phyloP scores from a whole-genome alignment of 2,888 invertebrate species.

The Eutolmus rufibarbis region DNA sequence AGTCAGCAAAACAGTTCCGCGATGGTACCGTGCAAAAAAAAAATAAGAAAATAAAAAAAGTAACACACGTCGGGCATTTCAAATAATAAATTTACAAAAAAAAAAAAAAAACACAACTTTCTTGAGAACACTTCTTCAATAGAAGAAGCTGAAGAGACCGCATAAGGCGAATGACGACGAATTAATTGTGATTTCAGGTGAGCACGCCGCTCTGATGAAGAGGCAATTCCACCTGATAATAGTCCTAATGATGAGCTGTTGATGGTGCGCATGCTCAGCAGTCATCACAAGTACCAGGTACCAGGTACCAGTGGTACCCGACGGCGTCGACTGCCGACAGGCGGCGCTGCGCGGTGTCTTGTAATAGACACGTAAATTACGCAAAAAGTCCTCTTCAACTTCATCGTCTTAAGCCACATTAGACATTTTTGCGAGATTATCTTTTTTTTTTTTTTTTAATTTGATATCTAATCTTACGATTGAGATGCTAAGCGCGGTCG shows the following conservation, averaged over 20 bases:
- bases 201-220: background rate
- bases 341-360: background rate
- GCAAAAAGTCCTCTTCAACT: background rate
- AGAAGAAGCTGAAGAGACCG: background rate
- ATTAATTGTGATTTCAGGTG: background rate
- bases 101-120: background rate
- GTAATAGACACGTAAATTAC: background rate
- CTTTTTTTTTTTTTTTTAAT: background rate
- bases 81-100: background rate
- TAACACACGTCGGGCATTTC: background rate
- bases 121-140: background rate
- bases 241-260: background rate
- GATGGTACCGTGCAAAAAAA: background rate
- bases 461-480: background rate
- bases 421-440: background rate
- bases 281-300: background rate
- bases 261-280: background rate
- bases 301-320: background rate
- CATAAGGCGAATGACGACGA: background rate
- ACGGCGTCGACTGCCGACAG: background rate
- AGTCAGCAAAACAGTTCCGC: background rate
- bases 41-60: too few species aligned
- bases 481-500: background rate
- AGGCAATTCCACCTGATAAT: background rate
- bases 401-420: background rate